These are phyloP conservation scores for Tholera decimalis DNA, from an alignment of 2,888 invertebrate genomes.

Conservation along the genomic window DNA sequence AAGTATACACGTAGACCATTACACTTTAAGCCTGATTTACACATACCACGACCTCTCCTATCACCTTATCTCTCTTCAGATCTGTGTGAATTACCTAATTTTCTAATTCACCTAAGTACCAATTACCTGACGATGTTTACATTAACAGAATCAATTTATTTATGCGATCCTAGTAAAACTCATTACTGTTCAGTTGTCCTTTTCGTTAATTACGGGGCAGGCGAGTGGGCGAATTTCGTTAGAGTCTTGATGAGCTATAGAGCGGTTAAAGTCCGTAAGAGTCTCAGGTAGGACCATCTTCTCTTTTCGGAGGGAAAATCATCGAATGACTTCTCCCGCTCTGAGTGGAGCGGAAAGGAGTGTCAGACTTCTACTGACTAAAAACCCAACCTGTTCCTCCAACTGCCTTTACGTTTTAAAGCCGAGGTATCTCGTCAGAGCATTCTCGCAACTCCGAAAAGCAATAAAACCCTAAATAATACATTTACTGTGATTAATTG, in stretches of 20 bases:
- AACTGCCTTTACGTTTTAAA: too few relatives aligned
- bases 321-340: too few relatives aligned
- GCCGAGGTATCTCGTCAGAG: too few relatives aligned
- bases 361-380: too few relatives aligned
- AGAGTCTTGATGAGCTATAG: constrained; percentile 12
- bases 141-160: constrained; percentile 67
- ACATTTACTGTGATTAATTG: too few relatives aligned
- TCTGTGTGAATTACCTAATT: constrained; percentile 48
- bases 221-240: constrained; percentile 23
- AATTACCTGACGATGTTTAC: constrained; percentile 57
- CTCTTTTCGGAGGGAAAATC: too few relatives aligned
- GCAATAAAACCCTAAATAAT: too few relatives aligned
- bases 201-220: constrained; percentile 70
- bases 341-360: too few relatives aligned
- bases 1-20: background rate
- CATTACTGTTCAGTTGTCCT: constrained; percentile 74
- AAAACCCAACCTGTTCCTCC: too few relatives aligned
- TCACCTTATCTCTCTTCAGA: constrained; percentile 38
- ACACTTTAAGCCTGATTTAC: constrained; percentile 34
- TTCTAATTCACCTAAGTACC: constrained; percentile 56
- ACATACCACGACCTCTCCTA: background rate
- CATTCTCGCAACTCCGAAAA: too few relatives aligned
- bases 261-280: background rate
- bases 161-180: constrained; percentile 69
- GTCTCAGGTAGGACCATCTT: too few relatives aligned